Base-by-base conservation (phyloP, 2,888 invertebrate species). In the Ferdinandea cuprea region DNA sequence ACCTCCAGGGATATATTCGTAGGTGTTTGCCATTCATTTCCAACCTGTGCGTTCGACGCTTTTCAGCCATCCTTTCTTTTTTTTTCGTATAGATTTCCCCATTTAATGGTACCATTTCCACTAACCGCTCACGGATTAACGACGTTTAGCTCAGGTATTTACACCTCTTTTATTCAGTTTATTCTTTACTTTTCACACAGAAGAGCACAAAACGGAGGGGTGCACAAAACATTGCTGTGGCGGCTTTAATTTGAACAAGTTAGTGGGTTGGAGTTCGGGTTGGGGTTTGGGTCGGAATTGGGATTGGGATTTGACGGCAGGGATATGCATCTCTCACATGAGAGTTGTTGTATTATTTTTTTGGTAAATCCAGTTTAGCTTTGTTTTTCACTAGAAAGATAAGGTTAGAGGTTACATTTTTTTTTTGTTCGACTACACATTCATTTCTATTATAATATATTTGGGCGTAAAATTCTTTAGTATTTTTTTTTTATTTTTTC, bases 351-450 rank as follows among this genome's bases (percentile, higher is more conserved):
- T 44, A 50, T 66, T 52, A 61, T 73, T 73, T 52, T 13, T 72
- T 9, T 9, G 48, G 65, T 59, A 72, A 72, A 78, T 72, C 65
- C n/a, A n/a, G n/a, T n/a, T 66, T 59, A 72, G 72, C 65, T 72
- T 52, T 78, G 35, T 46, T 17, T 30, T 65, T 17, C 25, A 37
- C 11, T 15, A 11, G 17, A 13, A 19, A 48, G 19, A 9, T 1
- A 46, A 72, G 56, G 42, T 15, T 44, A 2, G 61, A 61, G 46
- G 28, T 56, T 25, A 76, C 48, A 11, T 35, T 50, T 44, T 59
- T 8, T 37, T 32, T 44, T 63, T 56, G n/a, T n/a, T n/a, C n/a
- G n/a, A n/a, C n/a, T n/a, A 69, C 50, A 48, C 15, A n/a, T n/a
- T n/a, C n/a, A n/a, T n/a, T n/a, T 44, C 42, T 35, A 52, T 46